Conservation (phyloP, 2,888 invertebrate species). For the Cheilosia vernalis region DNA sequence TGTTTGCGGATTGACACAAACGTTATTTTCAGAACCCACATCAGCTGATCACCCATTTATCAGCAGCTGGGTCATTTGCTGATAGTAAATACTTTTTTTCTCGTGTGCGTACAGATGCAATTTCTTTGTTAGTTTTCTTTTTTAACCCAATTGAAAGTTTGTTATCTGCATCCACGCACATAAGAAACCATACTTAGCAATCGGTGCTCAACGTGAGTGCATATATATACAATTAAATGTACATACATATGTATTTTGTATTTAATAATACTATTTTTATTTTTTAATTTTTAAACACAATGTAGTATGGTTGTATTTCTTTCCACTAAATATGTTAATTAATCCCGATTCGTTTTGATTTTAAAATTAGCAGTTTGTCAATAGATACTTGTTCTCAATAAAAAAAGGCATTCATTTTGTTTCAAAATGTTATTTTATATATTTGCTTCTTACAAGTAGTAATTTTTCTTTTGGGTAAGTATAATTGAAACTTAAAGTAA, state of each 20-base stretch:
- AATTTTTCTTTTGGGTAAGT: slow-evolving; percentile 16
- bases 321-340: slow-evolving; percentile 15
- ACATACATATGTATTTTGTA: slow-evolving; percentile 1
- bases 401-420: slow-evolving; percentile 18
- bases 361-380: slow-evolving; percentile 7
- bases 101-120: not conserved
- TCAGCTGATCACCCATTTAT: not conserved
- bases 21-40: not conserved
- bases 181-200: not conserved
- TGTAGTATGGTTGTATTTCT: slow-evolving; percentile 1
- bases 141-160: not conserved
- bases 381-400: not conserved
- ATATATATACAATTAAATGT: slow-evolving; percentile 19
- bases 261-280: not conserved
- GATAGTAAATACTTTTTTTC: not conserved
- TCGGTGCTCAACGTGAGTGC: not conserved
- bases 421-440: slow-evolving; percentile 6
- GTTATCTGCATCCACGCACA: not conserved
- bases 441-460: slow-evolving; percentile 1
- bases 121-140: not conserved
- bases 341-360: slow-evolving; percentile 3
- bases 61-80: not conserved
- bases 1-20: not conserved
- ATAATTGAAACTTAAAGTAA: not conserved
- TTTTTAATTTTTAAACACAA: slow-evolving; percentile 6